Base-by-base conservation (phyloP, 2,888 invertebrate species). In the Scaptomyza cyrtandrae region DNA sequence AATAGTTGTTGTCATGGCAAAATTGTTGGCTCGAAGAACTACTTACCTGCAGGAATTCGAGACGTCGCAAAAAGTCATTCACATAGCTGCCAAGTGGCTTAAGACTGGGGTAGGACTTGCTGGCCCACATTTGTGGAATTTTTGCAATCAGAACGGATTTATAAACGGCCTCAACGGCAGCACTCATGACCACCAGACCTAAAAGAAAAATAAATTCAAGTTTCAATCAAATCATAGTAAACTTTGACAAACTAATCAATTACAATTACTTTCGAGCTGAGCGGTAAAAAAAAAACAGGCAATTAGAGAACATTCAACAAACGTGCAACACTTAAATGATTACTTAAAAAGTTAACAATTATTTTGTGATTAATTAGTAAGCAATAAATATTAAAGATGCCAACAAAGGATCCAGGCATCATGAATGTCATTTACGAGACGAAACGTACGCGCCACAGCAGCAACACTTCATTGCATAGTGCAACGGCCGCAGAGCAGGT, bases 71-170 rank as follows among this genome's bases (percentile, higher is more conserved):
- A 83, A 98, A 95, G 90, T 98, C 98, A 74, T 94, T 94, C 58
- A 98, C 93, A 90, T 98, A 98, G 81, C 96, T 96, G 29, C 96
- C 97, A 13, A 98, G 93, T 0, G 98, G 97, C 91, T 98, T 98
- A 31, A 98, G 93, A 5, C 98, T 98, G 1, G 98, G 98, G 92
- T 98, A 98, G 9, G 98, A 98, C 88, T 95, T 95, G 80, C 94
- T 94, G 67, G 95, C 95, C 98, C 98, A 98, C 91, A 96, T 93
- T 35, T 93, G 93, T 0, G 98, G 98, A 80, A 98, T 96, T 91
- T 94, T 95, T 5, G 97, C 96, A 69, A 95, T 95, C 70, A 97
- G 93, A 87, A 98, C 96, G 76, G 97, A 96, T 53, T 95, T 94
- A 65, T 96, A 94, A 16, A 98, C 96, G 90, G 97, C 96, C 90